Base-by-base conservation (phyloP, 2,888 invertebrate genomes). In the Ormyrus nitidulus region DNA sequence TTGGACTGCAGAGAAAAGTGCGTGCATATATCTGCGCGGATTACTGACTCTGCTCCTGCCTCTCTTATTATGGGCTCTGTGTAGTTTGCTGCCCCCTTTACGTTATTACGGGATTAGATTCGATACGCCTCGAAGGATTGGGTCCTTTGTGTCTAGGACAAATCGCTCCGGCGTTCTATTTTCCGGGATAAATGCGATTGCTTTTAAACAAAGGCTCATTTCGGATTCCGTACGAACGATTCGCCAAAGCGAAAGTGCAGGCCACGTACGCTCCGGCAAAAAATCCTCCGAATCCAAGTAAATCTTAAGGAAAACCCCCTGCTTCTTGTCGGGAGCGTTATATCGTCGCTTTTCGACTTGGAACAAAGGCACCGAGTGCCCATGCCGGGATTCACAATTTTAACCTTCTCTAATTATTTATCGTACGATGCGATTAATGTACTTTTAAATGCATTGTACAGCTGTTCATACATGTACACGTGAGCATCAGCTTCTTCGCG, bases 191-290 rank as follows among this genome's bases (percentile, higher is more conserved):
- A 81, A 77, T 74, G 79, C 73, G 81, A 81, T 81, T 81, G 79
- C 81, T 81, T 81, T 81, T 79, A 81, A 81, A 79, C 81, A 81
- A 79, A 81, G 73, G 62, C 81, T 81, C 81, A 79, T 81, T 77
- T 65, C 58, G 77, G 71, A 79, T 81, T 81, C 81, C 66, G 70
- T 54, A 73, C 79, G 76, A 69, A 58, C 69, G 53, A 65, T 6
- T 48, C 49, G 61, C 44, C 51, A 13, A 19, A 49, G 10, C 61
- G 44, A 73, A 68, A 75, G 71, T 70, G 48, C 59, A 65, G 64
- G 65, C 64, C 79, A 72, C 66, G 62, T 76, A 72, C 54, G 54
- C 9, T 13, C 13, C 46, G n/a, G 56, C 51, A 77, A 80, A 71
- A 77, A 80, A 80, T 72, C 72, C 77, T 69, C 68, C 72, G 68